These are phyloP conservation scores for Lordiphosa stackelbergi DNA, from an alignment of 1,140 invertebrate species.

Conservation along the genomic window DNA sequence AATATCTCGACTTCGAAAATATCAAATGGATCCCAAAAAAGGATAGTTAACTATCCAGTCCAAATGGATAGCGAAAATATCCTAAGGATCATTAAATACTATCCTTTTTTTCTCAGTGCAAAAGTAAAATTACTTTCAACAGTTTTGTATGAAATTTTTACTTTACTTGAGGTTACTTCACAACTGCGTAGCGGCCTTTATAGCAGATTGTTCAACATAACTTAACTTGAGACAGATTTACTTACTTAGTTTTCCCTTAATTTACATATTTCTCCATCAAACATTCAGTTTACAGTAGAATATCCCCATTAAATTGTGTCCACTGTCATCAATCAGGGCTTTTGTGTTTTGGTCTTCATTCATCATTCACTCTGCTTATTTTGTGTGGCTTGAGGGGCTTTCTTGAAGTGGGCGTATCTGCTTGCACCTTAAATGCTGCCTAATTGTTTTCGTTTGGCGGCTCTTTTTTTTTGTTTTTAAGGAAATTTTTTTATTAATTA, in stretches of 20 bases:
- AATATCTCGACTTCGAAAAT: too few relatives aligned
- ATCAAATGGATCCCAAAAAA: too few relatives aligned
- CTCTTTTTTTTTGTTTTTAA: slow-evolving; percentile 27
- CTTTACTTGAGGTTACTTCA: too few relatives aligned
- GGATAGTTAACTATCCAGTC: too few relatives aligned
- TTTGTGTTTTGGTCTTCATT: slow-evolving; percentile 33
- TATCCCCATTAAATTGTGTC: slow-evolving; percentile 25
- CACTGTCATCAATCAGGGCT: slow-evolving; percentile 60
- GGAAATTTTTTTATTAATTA: slow-evolving; percentile 62
- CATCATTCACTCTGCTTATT: slow-evolving; percentile 4
- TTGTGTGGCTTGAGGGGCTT: slow-evolving; percentile 22
- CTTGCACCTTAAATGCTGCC: slow-evolving; percentile 66
- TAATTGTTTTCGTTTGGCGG: slow-evolving; percentile 59
- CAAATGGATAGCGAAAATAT: too few relatives aligned
- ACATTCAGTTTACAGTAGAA: slow-evolving; percentile 1
- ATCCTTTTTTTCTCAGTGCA: too few relatives aligned
- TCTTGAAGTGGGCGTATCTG: slow-evolving; percentile 37
- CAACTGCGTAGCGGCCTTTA: too few relatives aligned
- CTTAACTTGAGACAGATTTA: too few relatives aligned
- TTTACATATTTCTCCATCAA: neutral
- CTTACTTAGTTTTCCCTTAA: neutral
- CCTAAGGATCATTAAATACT: too few relatives aligned
- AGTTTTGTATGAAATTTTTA: too few relatives aligned
- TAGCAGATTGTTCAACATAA: too few relatives aligned
- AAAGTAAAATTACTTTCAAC: too few relatives aligned